Conservation (phyloP, 2,113 vertebrate genomes). For the Cololabis saira region DNA sequence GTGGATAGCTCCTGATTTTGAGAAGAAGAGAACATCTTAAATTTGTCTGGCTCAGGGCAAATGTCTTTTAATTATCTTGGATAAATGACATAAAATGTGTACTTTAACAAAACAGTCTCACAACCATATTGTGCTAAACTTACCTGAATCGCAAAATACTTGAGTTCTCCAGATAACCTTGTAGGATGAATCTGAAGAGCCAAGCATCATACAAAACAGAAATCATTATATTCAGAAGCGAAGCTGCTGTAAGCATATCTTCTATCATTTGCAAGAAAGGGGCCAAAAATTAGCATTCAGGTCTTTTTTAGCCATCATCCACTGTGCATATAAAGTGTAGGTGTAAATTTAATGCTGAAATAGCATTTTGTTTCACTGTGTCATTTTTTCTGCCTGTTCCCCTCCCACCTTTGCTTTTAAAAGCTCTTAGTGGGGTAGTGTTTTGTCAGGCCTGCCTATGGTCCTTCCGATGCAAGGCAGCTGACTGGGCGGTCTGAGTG, state of each 20-base stretch:
- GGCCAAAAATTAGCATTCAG: conserved; percentile 24
- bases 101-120: too few relatives aligned
- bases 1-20: too few relatives aligned
- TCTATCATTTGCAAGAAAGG: conserved; percentile 2
- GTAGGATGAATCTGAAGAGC: conserved; percentile 28
- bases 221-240: conserved; percentile 41
- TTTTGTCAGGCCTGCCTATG: conserved; percentile 49
- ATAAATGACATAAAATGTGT: too few relatives aligned
- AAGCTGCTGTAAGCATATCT: conserved; percentile 46
- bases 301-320: conserved; percentile 12
- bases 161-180: not conserved
- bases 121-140: too few relatives aligned
- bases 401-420: conserved; percentile 47
- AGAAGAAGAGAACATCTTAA: too few relatives aligned
- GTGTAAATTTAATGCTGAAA: conserved; percentile 26
- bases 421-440: conserved; percentile 46
- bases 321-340: not conserved
- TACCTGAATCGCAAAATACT: too few relatives aligned
- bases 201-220: conserved; percentile 14
- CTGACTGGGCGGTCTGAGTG: conserved; percentile 45
- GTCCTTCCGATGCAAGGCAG: conserved; percentile 19
- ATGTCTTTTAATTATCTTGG: too few relatives aligned
- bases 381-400: conserved; percentile 35
- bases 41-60: too few relatives aligned
- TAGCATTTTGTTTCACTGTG: conserved; percentile 35